Evolutionary conservation across 2,113 vertebrate species (phyloP).

Genomic region (Callopanchax toddi): DNA sequence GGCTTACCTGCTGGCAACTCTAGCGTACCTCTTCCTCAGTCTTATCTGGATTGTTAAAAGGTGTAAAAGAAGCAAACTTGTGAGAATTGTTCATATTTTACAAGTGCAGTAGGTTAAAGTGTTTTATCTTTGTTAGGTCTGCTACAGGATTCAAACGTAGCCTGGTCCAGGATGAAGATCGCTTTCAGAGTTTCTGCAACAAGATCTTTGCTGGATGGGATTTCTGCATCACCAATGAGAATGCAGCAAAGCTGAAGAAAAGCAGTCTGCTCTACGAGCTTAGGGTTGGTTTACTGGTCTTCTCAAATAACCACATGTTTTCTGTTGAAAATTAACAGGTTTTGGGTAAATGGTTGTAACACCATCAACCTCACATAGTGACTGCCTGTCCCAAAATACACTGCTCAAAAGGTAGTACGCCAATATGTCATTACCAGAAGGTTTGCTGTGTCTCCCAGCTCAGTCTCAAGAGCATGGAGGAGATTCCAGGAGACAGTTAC

Average conservation of each 20-base stretch:
- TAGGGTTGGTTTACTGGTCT: constrained; percentile 76
- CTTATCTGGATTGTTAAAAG: constrained; percentile 93
- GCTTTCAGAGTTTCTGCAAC: constrained; percentile 96
- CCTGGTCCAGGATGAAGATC: constrained; percentile 86
- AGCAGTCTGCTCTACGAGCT: constrained; percentile 90
- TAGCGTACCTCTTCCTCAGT: constrained; percentile 88
- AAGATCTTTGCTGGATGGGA: constrained; percentile 98
- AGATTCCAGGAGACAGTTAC: too few relatives aligned
- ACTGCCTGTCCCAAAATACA: too few relatives aligned
- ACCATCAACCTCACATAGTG: too few relatives aligned
- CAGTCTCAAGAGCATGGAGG: too few relatives aligned
- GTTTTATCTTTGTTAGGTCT: constrained; percentile 76
- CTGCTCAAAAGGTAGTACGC: too few relatives aligned
- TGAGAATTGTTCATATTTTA: not conserved
- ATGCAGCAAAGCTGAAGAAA: constrained; percentile 83
- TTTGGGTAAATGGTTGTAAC: too few relatives aligned
- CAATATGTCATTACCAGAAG: too few relatives aligned
- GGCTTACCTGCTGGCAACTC: constrained; percentile 88
- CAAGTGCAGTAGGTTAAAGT: not conserved
- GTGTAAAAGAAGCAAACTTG: constrained; percentile 66
- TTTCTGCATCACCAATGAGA: constrained; percentile 90
- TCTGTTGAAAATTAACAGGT: too few relatives aligned
- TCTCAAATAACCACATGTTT: too few relatives aligned
- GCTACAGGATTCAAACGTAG: constrained; percentile 89
- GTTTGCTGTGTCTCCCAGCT: too few relatives aligned